Evolutionary conservation across 2,797 vertebrate species (phyloP), one percentile per base, ranked within the genome.

Genomic region (Lindbergichthys nudifrons): DNA sequence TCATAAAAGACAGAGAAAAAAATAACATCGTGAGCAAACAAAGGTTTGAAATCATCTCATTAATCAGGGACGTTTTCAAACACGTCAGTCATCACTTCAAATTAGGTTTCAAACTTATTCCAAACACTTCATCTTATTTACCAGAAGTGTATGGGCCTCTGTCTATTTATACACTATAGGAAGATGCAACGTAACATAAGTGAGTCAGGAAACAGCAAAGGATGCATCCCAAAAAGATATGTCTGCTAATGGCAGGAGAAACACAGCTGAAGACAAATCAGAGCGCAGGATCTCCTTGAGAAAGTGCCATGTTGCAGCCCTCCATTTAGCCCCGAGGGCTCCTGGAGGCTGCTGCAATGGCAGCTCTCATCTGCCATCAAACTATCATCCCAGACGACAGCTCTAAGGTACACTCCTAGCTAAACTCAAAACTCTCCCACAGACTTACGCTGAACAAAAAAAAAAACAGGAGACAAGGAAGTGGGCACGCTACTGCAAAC

Each of bases 291-390:
- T 82, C 56, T 73, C 77, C 81, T 73, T 84, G 76, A 83, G 13
- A 90, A 90, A 90, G 89, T 82, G 87, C 82, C 89, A 86, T 74
- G 85, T 82, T 88, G 87, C 84, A 89, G 84, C 75, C 90, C 85
- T 88, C 77, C 86, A 74, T 90, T 90, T 80, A 90, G 89, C 89
- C 91, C 88, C 19, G 89, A 94, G 94, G 94, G 94, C 94, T 95
- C 95, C 92, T 94, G 88, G 92, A 96, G 96, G 94, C 93, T 94
- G 90, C 91, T 92, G 92, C 83, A 52, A 93, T 89, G 90, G 90
- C 90, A 90, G 76, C 89, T 92, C 90, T 91, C 89, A 92, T 92
- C 91, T 86, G 86, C 91, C 86, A 87, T 91, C 88, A 86, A 76
- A 70, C 83, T 82, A 81, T 89, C 85, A 92, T 87, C 75, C 73